Evolutionary conservation across 2,113 vertebrate species (phyloP).

Genomic region (Bubalus kerabau): DNA sequence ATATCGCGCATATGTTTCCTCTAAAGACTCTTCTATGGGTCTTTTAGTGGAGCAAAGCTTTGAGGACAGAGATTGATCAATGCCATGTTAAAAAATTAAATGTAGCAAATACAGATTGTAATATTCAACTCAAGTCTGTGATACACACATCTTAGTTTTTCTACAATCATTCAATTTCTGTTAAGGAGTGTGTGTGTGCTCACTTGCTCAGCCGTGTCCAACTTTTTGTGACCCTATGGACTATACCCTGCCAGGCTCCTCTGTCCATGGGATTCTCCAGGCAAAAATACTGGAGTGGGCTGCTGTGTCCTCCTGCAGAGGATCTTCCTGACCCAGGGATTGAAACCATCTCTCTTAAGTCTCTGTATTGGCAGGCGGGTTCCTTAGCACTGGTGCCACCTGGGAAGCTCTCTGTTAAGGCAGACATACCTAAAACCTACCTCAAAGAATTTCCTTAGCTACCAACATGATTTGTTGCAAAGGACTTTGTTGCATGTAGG

Average conservation of each 20-base stretch:
- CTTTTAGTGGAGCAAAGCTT: background rate
- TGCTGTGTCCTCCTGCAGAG: background rate
- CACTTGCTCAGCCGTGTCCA: fast-evolving
- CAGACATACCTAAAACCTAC: background rate
- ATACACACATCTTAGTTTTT: background rate
- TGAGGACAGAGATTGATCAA: background rate
- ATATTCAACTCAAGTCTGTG: background rate
- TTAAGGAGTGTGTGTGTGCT: fast-evolving
- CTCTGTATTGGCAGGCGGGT: background rate
- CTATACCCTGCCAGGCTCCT: background rate
- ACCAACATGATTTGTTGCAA: background rate
- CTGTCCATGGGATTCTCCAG: background rate
- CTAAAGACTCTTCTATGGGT: background rate
- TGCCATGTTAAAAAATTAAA: background rate
- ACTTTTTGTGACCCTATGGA: background rate
- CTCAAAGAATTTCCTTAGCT: background rate
- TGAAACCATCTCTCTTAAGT: background rate
- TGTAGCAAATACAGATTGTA: background rate
- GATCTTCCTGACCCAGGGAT: background rate
- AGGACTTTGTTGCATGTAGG: too few species aligned
- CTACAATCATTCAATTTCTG: background rate
- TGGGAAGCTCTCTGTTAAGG: background rate
- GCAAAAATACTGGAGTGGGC: background rate
- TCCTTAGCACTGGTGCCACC: background rate
- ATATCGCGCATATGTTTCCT: background rate